These are phyloP conservation scores for Salminus brasiliensis DNA, from an alignment of 2,113 vertebrate species.

Conservation along the genomic window DNA sequence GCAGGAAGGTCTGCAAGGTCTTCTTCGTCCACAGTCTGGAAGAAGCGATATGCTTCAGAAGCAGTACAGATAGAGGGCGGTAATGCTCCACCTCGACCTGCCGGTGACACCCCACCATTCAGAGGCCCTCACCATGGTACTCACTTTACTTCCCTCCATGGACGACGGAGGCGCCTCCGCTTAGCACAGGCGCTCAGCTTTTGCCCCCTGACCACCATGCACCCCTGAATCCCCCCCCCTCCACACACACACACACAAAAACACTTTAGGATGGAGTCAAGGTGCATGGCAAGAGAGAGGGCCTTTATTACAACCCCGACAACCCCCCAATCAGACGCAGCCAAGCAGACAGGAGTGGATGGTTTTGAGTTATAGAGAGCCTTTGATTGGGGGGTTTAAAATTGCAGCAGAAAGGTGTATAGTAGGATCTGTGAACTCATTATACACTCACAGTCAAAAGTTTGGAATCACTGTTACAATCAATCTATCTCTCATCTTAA, in stretches of 20 bases:
- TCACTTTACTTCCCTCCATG: slow-evolving; percentile 66
- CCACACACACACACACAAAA: too few relatives aligned
- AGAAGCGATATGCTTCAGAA: slow-evolving; percentile 45
- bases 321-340: slow-evolving; percentile 52
- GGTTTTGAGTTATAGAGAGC: slow-evolving; percentile 58
- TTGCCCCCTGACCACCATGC: slow-evolving; percentile 35
- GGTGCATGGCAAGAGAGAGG: slow-evolving; percentile 5
- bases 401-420: slow-evolving; percentile 35
- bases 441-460: too few relatives aligned
- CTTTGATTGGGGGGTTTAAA: slow-evolving; percentile 50
- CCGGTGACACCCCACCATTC: slow-evolving; percentile 66
- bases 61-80: slow-evolving; percentile 31
- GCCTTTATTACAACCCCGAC: slow-evolving; percentile 40
- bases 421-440: slow-evolving; percentile 22
- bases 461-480: too few relatives aligned
- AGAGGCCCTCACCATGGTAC: slow-evolving; percentile 66
- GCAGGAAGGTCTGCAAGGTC: neutral
- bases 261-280: slow-evolving; percentile 37
- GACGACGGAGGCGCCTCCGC: slow-evolving; percentile 55
- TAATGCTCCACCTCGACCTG: slow-evolving; percentile 61
- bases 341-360: slow-evolving; percentile 58
- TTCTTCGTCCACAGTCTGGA: neutral
- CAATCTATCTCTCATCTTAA: too few relatives aligned
- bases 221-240: slow-evolving; percentile 31
- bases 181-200: slow-evolving; percentile 53